Evolutionary conservation across 2,888 invertebrate species (phyloP).

Genomic region (Deilephila porcellus): DNA sequence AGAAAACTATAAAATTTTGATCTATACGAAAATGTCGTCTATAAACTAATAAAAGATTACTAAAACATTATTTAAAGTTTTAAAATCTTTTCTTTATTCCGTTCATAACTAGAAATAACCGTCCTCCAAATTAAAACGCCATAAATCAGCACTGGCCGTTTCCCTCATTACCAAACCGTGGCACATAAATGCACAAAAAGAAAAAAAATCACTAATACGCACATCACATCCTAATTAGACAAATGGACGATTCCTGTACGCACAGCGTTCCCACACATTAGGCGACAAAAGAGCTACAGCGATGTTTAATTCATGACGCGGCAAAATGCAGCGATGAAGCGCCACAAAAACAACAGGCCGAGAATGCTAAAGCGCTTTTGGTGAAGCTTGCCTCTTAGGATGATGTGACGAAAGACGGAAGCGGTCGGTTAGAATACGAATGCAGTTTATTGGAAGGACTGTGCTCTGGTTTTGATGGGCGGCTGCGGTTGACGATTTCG

Average conservation of each 20-base stretch:
- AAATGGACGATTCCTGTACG: slow-evolving; percentile 22
- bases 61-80: no score
- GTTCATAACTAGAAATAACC: neutral
- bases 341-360: slow-evolving; percentile 42
- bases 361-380: slow-evolving; percentile 62
- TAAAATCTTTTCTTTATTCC: no score
- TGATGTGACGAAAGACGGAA: slow-evolving; percentile 51
- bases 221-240: slow-evolving; percentile 29
- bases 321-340: slow-evolving; percentile 45
- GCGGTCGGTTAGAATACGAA: slow-evolving; percentile 41
- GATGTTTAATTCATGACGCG: slow-evolving; percentile 69
- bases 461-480: slow-evolving; percentile 35
- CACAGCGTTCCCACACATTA: slow-evolving; percentile 41
- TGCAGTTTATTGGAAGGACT: slow-evolving; percentile 34
- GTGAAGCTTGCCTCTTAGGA: slow-evolving; percentile 50
- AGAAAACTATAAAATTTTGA: no score
- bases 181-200: slow-evolving; percentile 2
- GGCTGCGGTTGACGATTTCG: slow-evolving; percentile 4
- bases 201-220: slow-evolving; percentile 23
- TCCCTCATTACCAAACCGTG: neutral
- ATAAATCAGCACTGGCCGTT: neutral
- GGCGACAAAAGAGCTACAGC: slow-evolving; percentile 44
- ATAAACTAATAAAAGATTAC: no score
- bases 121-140: neutral
- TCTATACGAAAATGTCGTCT: no score